Evolutionary conservation across 1,140 invertebrate genomes (phyloP).

Genomic region (Solenopsis fugax): DNA sequence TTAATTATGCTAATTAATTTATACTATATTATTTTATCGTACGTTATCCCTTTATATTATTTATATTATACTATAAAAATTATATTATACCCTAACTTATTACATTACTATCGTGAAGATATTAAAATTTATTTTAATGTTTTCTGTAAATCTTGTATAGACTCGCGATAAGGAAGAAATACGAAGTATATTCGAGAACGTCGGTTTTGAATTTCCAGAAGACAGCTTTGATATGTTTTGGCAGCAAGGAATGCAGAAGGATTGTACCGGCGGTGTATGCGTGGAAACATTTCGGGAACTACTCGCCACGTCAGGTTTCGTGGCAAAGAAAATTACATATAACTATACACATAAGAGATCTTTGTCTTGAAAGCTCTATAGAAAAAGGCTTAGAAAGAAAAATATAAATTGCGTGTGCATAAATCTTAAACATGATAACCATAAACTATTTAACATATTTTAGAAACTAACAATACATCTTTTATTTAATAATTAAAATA

Average conservation of each 20-base stretch:
- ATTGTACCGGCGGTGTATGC: slow-evolving; percentile 11
- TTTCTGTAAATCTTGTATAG: slow-evolving; percentile 24
- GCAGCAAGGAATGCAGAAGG: slow-evolving; percentile 43
- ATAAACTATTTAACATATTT: neutral
- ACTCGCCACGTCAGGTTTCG: slow-evolving; percentile 8
- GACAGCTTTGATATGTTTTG: slow-evolving; percentile 60
- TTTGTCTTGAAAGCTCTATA: neutral
- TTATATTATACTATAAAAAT: no score
- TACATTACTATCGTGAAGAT: neutral
- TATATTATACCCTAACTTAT: no score
- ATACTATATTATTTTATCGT: neutral
- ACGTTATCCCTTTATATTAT: neutral
- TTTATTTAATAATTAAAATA: neutral
- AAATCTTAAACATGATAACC: neutral
- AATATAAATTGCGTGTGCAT: neutral
- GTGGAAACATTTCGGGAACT: slow-evolving; percentile 62
- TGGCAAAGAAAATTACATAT: slow-evolving; percentile 11
- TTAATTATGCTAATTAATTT: neutral
- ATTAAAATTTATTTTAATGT: neutral
- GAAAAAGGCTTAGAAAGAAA: neutral
- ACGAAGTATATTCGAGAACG: slow-evolving; percentile 49
- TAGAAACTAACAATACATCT: no score
- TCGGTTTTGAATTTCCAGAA: slow-evolving; percentile 57
- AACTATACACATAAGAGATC: slow-evolving; percentile 23
- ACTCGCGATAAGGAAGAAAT: slow-evolving; percentile 61